Evolutionary conservation across 2,113 vertebrate species (phyloP), one percentile per base, ranked within the genome.

Genomic region (Fulica atra): DNA sequence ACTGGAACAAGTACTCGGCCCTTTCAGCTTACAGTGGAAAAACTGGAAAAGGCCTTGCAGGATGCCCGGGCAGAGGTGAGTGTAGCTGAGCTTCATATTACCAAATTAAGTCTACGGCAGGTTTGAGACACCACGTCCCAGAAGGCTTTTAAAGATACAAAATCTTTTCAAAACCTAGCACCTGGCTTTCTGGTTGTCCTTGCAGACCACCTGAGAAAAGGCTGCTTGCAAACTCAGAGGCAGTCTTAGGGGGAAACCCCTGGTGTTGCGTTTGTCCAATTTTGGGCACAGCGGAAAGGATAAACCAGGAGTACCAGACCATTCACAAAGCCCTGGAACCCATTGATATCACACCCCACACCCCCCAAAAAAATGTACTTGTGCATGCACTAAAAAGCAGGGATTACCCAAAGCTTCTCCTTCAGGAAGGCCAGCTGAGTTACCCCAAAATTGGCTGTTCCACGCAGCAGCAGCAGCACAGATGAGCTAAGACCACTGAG

Each of bases 21-120:
- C 13, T 99, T 99, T 97, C 99, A 98, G 68, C 99, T 99, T 42
- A 99, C 99, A 3, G 99, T 99, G 61, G 97, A 97, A 86, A 99
- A 99, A 96, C 97, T 99, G 92, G 99, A 99, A 93, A 97, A 96
- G 84, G 97, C 98, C 80, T 95, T 99, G 69, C 95, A 98, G 89
- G 98, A 97, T 89, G 99, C 99, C 16, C 97, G 6, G n/a, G 94
- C 97, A 91, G 96, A 98, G 97, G 98, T 98, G 65, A 92, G 89
- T 44, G 42, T 54, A 83, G 59, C 60, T 72, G 36, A 89, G 44
- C 31, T 82, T 72, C n/a, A 17, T 33, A 8, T 60, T 46, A 7
- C 16, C 21, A 7, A 8, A 17, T 40, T 26, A 64, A 35, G 2
- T 56, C 66, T 72, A 25, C 18, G 23, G 26, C 53, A 28, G 19